A percentile compares a stretch with the other conserved stretches of the same genome.
Conservation (phyloP, 2,797 vertebrate species). For the Masticophis lateralis region DNA sequence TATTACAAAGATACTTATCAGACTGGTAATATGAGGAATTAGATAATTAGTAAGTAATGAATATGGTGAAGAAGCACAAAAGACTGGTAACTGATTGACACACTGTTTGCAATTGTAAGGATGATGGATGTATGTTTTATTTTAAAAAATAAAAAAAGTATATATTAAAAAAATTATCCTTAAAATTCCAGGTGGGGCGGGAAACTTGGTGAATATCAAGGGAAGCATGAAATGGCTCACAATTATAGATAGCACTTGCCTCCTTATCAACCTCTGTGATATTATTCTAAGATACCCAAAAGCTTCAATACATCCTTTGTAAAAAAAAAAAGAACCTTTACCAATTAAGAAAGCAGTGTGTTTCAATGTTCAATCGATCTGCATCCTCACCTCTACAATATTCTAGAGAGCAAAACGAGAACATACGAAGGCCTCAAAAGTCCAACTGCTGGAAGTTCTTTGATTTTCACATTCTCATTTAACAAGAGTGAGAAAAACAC, state of each 20-base stretch:
- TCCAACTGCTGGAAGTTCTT: neutral
- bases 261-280: neutral
- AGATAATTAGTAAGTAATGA: too few species aligned
- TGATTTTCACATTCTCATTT: neutral
- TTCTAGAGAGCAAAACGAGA: neutral
- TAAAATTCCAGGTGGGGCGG: neutral
- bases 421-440: neutral
- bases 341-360: neutral
- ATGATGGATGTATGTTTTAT: too few species aligned
- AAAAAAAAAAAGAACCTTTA: neutral
- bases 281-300: neutral
- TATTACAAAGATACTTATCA: too few species aligned
- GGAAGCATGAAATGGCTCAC: neutral
- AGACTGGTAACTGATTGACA: too few species aligned
- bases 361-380: neutral
- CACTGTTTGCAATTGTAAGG: too few species aligned
- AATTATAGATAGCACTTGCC: neutral
- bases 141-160: too few species aligned
- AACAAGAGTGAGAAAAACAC: neutral
- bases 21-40: too few species aligned
- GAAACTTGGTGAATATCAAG: neutral
- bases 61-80: too few species aligned
- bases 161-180: neutral
- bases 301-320: neutral
- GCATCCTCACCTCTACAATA: rapidly evolving